Percentiles rank a stretch among this genome's conserved stretches.
Evolutionary conservation across 2,888 invertebrate species (phyloP).

Genomic region (Chloromyia formosa): DNA sequence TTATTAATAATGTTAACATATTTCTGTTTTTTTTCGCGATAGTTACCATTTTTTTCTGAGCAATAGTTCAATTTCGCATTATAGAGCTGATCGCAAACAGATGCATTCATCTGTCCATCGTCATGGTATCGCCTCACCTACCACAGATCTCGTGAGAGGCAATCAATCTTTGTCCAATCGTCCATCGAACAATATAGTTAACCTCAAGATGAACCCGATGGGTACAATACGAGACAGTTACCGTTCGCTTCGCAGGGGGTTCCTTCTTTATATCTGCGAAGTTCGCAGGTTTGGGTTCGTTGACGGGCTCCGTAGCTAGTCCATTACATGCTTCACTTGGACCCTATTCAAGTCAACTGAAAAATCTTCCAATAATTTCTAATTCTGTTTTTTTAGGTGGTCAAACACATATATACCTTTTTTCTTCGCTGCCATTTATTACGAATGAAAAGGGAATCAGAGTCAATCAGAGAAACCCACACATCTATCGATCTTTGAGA

Average conservation of each 20-base stretch:
- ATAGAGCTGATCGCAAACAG: background rate
- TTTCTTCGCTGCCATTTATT: too few species aligned
- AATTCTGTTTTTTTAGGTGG: too few species aligned
- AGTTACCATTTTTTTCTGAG: background rate
- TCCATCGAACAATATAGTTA: constrained; percentile 30
- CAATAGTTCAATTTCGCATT: background rate
- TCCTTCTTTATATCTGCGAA: background rate
- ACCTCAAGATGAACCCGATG: constrained; percentile 9
- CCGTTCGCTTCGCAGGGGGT: constrained; percentile 30
- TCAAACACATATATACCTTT: too few species aligned
- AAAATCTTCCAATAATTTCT: constrained; percentile 1
- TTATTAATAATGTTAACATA: too few species aligned
- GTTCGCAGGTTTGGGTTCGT: background rate
- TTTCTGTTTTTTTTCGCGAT: too few species aligned
- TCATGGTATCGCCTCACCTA: background rate
- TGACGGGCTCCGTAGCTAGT: background rate
- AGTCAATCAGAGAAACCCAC: background rate
- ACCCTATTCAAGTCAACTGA: background rate
- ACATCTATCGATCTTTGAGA: too few species aligned
- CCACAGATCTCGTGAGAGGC: background rate
- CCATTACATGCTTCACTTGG: background rate
- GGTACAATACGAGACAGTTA: constrained; percentile 34
- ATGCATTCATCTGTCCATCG: background rate
- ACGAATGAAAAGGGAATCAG: background rate
- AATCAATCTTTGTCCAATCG: constrained; percentile 37